Evolutionary conservation across 92 coral and sea anemone species (phyloP).

Genomic region (Siderastrea siderea): DNA sequence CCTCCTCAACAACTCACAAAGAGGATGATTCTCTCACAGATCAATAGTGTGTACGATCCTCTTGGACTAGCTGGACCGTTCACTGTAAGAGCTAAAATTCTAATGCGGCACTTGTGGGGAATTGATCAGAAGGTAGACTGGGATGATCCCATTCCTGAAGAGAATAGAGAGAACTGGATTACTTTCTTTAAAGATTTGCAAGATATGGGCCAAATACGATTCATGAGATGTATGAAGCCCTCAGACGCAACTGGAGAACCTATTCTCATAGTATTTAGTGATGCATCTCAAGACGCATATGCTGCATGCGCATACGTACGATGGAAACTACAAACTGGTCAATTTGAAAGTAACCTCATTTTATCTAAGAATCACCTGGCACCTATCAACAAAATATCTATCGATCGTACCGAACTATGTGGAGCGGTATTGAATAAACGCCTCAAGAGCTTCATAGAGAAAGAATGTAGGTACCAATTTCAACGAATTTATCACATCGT

Average conservation of each 20-base stretch:
- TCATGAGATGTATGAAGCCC: slow-evolving; percentile 70
- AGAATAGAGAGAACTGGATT: slow-evolving; percentile 51
- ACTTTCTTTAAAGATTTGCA: slow-evolving; percentile 59
- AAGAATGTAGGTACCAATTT: slow-evolving; percentile 9
- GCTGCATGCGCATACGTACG: slow-evolving; percentile 74
- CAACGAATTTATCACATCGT: slow-evolving; percentile 47
- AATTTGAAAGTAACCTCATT: slow-evolving; percentile 29
- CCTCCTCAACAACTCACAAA: slow-evolving; percentile 63
- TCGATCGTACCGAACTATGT: slow-evolving; percentile 60
- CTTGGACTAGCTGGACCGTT: slow-evolving; percentile 75
- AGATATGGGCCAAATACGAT: slow-evolving; percentile 55
- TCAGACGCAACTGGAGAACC: slow-evolving; percentile 57
- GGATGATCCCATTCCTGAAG: slow-evolving; percentile 59
- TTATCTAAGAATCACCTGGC: slow-evolving; percentile 63
- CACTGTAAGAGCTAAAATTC: slow-evolving; percentile 76
- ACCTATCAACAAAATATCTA: slow-evolving; percentile 62
- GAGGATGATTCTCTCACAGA: slow-evolving; percentile 71
- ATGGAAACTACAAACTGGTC: slow-evolving; percentile 52
- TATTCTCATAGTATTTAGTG: slow-evolving; percentile 65
- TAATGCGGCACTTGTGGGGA: slow-evolving; percentile 71
- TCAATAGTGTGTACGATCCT: slow-evolving; percentile 78
- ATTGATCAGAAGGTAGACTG: background rate
- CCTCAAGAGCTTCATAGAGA: slow-evolving; percentile 25
- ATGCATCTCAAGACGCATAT: slow-evolving; percentile 71
- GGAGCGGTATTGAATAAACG: slow-evolving; percentile 62